phyloP scores from a whole-genome alignment of 2,113 vertebrate genomes.

The Clarias batrachus region DNA sequence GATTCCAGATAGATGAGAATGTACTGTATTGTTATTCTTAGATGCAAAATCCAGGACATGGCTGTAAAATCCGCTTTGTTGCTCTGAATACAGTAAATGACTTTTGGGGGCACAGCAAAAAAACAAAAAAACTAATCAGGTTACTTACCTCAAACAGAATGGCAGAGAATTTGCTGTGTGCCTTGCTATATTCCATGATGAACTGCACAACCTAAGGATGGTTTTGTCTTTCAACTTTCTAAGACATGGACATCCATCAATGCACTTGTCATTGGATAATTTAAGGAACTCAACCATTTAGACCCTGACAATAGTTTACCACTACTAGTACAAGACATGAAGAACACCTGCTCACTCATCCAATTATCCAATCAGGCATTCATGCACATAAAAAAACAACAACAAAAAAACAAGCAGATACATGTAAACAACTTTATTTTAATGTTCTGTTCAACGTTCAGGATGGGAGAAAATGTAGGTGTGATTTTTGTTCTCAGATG shows the following conservation, averaged over 20 bases:
- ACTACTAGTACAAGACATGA: background rate
- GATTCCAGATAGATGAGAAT: no score
- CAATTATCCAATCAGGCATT: background rate
- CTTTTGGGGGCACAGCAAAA: background rate
- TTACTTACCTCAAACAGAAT: background rate
- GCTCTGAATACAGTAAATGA: background rate
- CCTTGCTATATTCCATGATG: background rate
- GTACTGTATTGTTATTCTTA: no score
- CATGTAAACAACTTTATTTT: no score
- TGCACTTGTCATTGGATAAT: no score
- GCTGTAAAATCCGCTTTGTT: background rate
- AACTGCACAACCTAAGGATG: background rate
- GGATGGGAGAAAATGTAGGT: no score
- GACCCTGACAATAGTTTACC: background rate
- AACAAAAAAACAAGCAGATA: no score
- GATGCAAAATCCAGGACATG: background rate
- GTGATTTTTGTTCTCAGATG: no score
- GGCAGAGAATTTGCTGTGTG: background rate
- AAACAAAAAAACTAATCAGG: background rate
- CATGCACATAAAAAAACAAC: background rate
- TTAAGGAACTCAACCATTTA: background rate
- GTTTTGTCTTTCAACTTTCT: background rate
- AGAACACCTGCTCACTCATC: background rate
- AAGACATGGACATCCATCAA: background rate
- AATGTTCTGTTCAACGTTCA: no score